Conservation (phyloP, 2,113 vertebrate genomes). For the Ornithorhynchus anatinus region DNA sequence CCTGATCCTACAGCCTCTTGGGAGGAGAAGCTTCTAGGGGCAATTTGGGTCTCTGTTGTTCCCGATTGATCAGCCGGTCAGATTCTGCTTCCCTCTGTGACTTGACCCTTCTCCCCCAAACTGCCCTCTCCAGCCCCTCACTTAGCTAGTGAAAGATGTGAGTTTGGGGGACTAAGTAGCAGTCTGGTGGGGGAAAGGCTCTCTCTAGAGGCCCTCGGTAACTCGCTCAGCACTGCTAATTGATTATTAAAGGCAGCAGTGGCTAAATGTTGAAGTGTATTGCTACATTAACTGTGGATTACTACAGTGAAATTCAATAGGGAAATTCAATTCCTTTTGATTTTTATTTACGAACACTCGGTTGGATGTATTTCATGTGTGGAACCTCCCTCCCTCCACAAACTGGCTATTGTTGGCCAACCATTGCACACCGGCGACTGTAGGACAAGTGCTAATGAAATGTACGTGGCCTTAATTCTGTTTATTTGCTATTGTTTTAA, state of each 20-base stretch:
- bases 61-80: background rate
- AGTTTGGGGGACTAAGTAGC: background rate
- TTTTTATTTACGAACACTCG: background rate
- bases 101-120: background rate
- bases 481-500: too few species aligned
- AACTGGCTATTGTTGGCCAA: background rate
- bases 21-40: too few species aligned
- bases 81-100: background rate
- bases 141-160: background rate
- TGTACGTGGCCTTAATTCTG: too few species aligned
- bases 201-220: background rate
- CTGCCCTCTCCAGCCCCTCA: background rate
- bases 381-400: background rate
- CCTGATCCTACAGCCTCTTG: too few species aligned
- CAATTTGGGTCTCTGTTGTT: background rate
- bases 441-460: too few species aligned
- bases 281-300: conserved; percentile 11
- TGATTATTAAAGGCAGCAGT: background rate
- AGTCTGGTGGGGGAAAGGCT: background rate
- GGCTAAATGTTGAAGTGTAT: background rate
- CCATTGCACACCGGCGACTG: too few species aligned
- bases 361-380: background rate
- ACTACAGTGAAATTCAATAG: conserved; percentile 1
- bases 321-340: conserved; percentile 13
- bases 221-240: too few species aligned